Conservation (phyloP, 1,140 invertebrate species). For the Sesamia nonagrioides region DNA sequence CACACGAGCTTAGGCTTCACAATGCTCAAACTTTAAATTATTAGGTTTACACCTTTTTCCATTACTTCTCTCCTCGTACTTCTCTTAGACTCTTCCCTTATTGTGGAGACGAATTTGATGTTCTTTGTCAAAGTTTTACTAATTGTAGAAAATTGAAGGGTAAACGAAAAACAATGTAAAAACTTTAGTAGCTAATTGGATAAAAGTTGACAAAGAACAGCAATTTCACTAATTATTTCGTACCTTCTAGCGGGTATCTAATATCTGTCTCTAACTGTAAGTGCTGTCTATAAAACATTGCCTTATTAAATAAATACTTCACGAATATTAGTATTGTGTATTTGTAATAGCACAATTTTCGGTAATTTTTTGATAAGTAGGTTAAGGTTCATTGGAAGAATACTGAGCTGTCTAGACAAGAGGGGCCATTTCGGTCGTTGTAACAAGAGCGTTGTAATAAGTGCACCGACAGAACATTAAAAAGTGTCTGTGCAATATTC, state of each 20-base stretch:
- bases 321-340: conserved; percentile 57
- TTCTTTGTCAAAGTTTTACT: conserved; percentile 33
- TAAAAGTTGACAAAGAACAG: conserved; percentile 25
- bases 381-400: conserved; percentile 49
- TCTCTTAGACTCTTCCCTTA: conserved; percentile 37
- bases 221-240: conserved; percentile 11
- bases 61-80: conserved; percentile 57
- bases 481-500: not conserved
- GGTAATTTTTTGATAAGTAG: conserved; percentile 36
- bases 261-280: conserved; percentile 56
- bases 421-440: not conserved
- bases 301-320: conserved; percentile 63
- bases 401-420: conserved; percentile 6
- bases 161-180: conserved; percentile 7
- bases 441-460: not conserved
- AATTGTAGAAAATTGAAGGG: conserved; percentile 10
- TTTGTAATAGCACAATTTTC: conserved; percentile 62
- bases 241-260: conserved; percentile 41
- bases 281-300: conserved; percentile 65
- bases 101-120: conserved; percentile 30
- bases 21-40: conserved; percentile 63
- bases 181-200: conserved; percentile 10
- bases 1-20: conserved; percentile 68
- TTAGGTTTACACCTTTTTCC: conserved; percentile 53
- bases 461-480: not conserved